Evolutionary conservation across 92 coral and sea anemone genomes (phyloP).

Genomic region (Plumapathes pennacea): DNA sequence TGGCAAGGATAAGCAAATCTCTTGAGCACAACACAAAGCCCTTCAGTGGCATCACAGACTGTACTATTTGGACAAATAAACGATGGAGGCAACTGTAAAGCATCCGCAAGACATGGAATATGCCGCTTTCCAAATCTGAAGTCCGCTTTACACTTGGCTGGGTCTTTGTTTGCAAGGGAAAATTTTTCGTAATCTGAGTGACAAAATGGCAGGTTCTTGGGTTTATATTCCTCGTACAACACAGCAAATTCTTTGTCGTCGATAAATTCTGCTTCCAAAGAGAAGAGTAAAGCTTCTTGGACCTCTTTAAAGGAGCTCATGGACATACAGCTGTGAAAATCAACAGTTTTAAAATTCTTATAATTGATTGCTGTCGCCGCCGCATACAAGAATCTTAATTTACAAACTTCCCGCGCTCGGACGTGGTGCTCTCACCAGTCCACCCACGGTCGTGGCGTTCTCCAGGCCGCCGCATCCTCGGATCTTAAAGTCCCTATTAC

Average conservation of each 20-base stretch:
- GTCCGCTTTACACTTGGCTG: constrained; percentile 26
- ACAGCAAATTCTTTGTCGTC: constrained; percentile 18
- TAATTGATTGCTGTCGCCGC: too few species aligned
- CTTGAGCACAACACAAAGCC: constrained; percentile 7
- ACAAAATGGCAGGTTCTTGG: constrained; percentile 13
- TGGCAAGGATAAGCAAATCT: constrained; percentile 9
- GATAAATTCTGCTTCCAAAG: constrained; percentile 4
- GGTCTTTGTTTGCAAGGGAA: constrained; percentile 15
- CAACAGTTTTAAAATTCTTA: too few species aligned
- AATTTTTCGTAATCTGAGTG: constrained; percentile 10
- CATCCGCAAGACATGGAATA: constrained; percentile 10
- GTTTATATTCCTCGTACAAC: constrained; percentile 1
- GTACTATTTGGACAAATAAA: background rate
- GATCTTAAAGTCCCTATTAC: constrained; percentile 13
- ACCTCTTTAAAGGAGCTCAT: constrained; percentile 1
- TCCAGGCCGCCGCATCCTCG: constrained; percentile 10
- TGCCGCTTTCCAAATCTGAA: constrained; percentile 16
- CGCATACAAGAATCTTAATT: too few species aligned
- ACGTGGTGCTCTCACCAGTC: constrained; percentile 21
- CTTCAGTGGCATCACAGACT: constrained; percentile 1
- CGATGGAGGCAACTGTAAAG: background rate
- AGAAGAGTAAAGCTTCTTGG: constrained; percentile 5
- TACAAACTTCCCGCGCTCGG: constrained; percentile 1
- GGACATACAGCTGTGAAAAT: too few species aligned
- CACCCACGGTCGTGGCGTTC: constrained; percentile 13